phyloP scores from a whole-genome alignment of 1,140 invertebrate species.

The Arion vulgaris region DNA sequence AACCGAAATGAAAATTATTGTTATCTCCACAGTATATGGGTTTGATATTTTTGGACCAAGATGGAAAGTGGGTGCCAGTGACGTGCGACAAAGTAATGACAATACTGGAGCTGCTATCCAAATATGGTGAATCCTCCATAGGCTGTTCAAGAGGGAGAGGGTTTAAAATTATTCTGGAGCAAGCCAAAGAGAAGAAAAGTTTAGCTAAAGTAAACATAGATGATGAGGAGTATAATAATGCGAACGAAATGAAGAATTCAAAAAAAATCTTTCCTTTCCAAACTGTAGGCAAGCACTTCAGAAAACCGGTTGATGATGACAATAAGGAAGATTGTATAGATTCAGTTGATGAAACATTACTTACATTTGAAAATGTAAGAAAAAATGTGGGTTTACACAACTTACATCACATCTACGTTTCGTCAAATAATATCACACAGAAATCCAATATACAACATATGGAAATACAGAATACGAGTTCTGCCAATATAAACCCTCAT shows the following conservation, averaged over 20 bases:
- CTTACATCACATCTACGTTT: too few species aligned
- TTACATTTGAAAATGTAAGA: too few species aligned
- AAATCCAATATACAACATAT: neutral
- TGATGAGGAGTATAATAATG: neutral
- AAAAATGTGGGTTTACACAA: too few species aligned
- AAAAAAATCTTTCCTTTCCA: neutral
- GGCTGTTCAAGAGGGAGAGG: constrained; percentile 6
- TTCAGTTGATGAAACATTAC: neutral
- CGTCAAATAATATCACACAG: neutral
- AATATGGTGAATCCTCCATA: constrained; percentile 3
- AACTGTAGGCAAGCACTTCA: neutral
- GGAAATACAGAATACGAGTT: neutral
- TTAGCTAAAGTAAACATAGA: neutral
- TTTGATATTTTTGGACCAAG: neutral
- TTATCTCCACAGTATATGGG: neutral
- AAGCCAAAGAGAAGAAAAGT: neutral
- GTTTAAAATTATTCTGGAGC: constrained; percentile 4
- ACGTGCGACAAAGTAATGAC: neutral
- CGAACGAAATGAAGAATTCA: neutral
- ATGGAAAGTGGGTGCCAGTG: neutral
- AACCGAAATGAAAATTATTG: too few species aligned
- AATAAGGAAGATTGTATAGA: neutral
- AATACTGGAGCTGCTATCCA: neutral
- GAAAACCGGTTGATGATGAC: neutral
- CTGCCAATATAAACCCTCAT: neutral